These are phyloP conservation scores for Sceloporus undulatus DNA, from an alignment of 2,113 vertebrate genomes.

Conservation along the genomic window DNA sequence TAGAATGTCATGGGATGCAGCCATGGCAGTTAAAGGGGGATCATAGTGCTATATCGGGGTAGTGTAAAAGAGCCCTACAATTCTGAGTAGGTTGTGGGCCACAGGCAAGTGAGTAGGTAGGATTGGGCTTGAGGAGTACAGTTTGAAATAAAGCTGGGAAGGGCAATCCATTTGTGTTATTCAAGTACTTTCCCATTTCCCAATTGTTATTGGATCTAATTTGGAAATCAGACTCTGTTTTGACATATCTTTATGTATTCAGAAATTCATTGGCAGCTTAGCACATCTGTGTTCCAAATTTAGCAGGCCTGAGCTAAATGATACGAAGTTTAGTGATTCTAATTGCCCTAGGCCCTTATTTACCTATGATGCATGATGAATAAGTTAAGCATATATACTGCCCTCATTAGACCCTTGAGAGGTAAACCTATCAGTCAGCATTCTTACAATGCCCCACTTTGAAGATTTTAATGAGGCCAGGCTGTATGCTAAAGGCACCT, in stretches of 20 bases:
- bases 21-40: too few species aligned
- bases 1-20: too few species aligned
- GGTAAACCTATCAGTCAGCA: conserved; percentile 43
- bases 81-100: too few species aligned
- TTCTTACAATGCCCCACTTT: conserved; percentile 3
- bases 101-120: too few species aligned
- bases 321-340: conserved; percentile 15
- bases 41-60: too few species aligned
- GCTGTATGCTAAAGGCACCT: background rate
- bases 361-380: conserved; percentile 25
- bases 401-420: conserved; percentile 41
- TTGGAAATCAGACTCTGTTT: conserved; percentile 17
- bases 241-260: conserved; percentile 1
- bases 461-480: conserved; percentile 25
- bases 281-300: background rate
- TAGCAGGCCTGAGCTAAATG: background rate
- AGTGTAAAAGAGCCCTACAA: too few species aligned
- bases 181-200: too few species aligned
- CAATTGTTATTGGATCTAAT: background rate
- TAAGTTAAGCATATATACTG: background rate
- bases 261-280: conserved; percentile 4
- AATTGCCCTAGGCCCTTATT: background rate
- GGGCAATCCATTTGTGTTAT: background rate
- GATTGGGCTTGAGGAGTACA: too few species aligned
- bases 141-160: background rate